Evolutionary conservation across 2,113 vertebrate genomes (phyloP).

Genomic region (Cololabis saira): DNA sequence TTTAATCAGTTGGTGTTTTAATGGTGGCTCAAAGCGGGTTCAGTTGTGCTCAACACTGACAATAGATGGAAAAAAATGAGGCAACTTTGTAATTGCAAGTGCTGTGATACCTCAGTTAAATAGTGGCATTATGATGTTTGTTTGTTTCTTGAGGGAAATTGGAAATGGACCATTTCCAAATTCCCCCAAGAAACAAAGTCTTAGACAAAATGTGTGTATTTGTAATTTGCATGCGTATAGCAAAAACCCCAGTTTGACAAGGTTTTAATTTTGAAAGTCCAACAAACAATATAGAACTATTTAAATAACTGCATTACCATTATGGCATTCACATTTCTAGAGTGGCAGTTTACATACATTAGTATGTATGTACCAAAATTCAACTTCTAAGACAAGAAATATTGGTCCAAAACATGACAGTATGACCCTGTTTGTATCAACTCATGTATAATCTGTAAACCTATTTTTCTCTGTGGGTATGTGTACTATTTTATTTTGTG

Average conservation of each 20-base stretch:
- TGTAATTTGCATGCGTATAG: constrained; percentile 2
- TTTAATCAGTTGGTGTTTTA: constrained; percentile 81
- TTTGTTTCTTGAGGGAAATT: constrained; percentile 64
- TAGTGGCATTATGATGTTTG: constrained; percentile 70
- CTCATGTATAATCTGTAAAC: too few species aligned
- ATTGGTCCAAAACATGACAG: too few species aligned
- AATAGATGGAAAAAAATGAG: constrained; percentile 66
- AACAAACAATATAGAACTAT: too few species aligned
- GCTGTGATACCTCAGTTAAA: constrained; percentile 73
- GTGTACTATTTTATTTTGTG: too few species aligned
- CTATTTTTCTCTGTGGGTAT: too few species aligned
- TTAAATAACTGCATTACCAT: too few species aligned
- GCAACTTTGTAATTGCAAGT: constrained; percentile 74
- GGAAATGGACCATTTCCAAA: constrained; percentile 55
- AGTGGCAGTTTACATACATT: too few species aligned
- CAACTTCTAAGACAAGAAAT: too few species aligned
- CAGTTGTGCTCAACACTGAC: constrained; percentile 75
- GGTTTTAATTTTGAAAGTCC: not conserved
- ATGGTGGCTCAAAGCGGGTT: constrained; percentile 67
- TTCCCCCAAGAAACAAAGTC: too few species aligned
- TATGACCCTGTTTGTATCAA: too few species aligned
- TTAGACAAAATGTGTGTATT: constrained; percentile 35
- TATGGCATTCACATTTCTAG: too few species aligned
- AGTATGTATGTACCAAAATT: too few species aligned
- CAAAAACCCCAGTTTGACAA: not conserved